Evolutionary conservation across 2,888 invertebrate genomes (phyloP).

Genomic region (Branchipolynoe longqiensis): DNA sequence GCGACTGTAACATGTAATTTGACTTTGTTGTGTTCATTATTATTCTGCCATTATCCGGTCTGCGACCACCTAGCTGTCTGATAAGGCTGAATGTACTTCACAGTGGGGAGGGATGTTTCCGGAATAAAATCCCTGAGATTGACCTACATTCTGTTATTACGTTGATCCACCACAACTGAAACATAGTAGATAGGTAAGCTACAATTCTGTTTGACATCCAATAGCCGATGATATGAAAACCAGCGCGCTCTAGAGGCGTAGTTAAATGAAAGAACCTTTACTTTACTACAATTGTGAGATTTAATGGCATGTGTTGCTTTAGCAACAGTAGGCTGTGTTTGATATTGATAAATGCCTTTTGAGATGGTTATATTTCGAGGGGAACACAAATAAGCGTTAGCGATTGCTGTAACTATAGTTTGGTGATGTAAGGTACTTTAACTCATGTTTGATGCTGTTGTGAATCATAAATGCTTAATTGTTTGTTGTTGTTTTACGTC

Average conservation of each 20-base stretch:
- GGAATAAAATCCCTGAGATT: no score
- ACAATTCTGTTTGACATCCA: no score
- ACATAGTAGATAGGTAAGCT: slow-evolving; percentile 16
- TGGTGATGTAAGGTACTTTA: slow-evolving; percentile 12
- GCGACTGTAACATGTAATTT: no score
- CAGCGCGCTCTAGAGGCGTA: no score
- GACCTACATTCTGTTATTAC: neutral
- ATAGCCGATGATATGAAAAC: no score
- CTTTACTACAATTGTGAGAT: slow-evolving; percentile 48
- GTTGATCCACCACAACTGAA: neutral
- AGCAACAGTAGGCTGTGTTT: slow-evolving; percentile 45
- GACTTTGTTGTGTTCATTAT: no score
- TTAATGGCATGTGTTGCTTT: slow-evolving; percentile 30
- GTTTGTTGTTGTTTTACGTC: no score
- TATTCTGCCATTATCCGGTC: no score
- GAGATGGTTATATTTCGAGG: slow-evolving; percentile 46
- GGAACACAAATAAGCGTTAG: slow-evolving; percentile 14
- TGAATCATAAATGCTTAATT: slow-evolving; percentile 21
- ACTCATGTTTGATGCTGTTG: slow-evolving; percentile 23
- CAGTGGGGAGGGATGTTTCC: no score
- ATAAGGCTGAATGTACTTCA: no score
- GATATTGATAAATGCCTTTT: slow-evolving; percentile 44
- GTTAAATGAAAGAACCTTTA: no score
- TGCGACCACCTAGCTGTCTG: no score
- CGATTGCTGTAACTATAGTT: slow-evolving; percentile 28